Conservation (phyloP, 1,140 invertebrate genomes). For the Nephila pilipes region DNA sequence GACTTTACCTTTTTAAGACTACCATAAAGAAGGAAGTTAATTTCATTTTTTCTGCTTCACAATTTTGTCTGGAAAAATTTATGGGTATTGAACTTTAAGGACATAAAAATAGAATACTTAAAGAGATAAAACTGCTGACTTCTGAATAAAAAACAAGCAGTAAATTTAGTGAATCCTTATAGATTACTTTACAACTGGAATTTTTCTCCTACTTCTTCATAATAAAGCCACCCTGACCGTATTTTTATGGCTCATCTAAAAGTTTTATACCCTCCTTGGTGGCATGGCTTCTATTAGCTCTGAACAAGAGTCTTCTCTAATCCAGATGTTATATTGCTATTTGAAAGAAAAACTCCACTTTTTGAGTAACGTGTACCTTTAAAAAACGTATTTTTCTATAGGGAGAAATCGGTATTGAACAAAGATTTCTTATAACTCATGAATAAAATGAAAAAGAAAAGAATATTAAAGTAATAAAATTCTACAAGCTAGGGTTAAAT, state of each 20-base stretch:
- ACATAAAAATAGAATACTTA: neutral
- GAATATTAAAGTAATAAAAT: no score
- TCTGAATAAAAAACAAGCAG: slow-evolving; percentile 21
- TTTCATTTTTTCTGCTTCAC: neutral
- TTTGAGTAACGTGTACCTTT: neutral
- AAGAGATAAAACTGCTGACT: slow-evolving; percentile 16
- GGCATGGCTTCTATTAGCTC: neutral
- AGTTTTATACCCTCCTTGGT: neutral
- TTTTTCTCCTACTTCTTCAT: neutral
- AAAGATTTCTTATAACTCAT: no score
- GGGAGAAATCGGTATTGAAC: no score
- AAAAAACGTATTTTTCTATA: no score
- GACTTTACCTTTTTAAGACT: neutral
- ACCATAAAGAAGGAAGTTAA: slow-evolving; percentile 16
- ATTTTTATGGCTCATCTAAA: slow-evolving; percentile 4
- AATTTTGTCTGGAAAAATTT: neutral
- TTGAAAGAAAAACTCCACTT: neutral
- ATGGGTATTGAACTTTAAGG: neutral
- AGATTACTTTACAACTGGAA: slow-evolving; percentile 13
- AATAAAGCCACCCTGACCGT: neutral
- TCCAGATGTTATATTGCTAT: neutral
- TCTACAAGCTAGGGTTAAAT: no score
- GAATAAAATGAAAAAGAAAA: no score
- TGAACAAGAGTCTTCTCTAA: neutral
- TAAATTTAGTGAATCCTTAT: neutral